Evolutionary conservation across 2,797 vertebrate genomes (phyloP), one percentile per base, ranked within the genome.

Genomic region (Botia kubotai): DNA sequence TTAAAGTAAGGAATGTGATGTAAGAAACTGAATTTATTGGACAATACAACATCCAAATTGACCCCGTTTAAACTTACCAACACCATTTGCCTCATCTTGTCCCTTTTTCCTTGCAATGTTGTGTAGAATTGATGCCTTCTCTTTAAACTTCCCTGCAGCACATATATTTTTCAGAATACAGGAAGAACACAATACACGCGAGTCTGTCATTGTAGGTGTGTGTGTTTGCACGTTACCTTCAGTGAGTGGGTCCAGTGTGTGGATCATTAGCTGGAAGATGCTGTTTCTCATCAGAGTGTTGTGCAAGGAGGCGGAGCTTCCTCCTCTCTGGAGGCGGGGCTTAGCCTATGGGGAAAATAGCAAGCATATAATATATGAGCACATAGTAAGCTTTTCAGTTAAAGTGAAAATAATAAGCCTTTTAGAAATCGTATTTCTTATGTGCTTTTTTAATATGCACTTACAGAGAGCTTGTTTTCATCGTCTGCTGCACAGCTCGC

Each of bases 211-310:
- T 52, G 68, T 63, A 43, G 74, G 50, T 5, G 11, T 72, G 26
- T 69, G 3, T 57, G 65, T 63, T 17, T 71, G 39, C 19, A 23
- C 23, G 53, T 84, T 94, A 97, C 97, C 96, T 92, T 98, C 97
- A 17, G 95, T 96, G 13, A 99, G 95, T 0, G 97, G 97, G 88
- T 99, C 97, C 43, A 98, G 95, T 0, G 97, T 99, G 89, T 99
- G 96, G 79, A 99, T 99, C 97, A 99, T 99, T 75, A 99, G 96
- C 87, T 98, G 97, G 89, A 99, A 98, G 89, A 99, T 98, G 91
- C 97, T 98, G 88, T 98, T 98, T 88, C 97, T 97, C 97, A 99
- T 99, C 74, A 98, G 90, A 17, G 96, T 95, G 92, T 98, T 99
- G 92, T 98, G 97, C 6, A 99, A 93, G 67, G 97, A 99, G 4